A percentile compares a stretch with the other conserved stretches of the same genome.
Evolutionary conservation across 1,140 invertebrate species (phyloP).

Genomic region (Macrotrachela quadricornifera): DNA sequence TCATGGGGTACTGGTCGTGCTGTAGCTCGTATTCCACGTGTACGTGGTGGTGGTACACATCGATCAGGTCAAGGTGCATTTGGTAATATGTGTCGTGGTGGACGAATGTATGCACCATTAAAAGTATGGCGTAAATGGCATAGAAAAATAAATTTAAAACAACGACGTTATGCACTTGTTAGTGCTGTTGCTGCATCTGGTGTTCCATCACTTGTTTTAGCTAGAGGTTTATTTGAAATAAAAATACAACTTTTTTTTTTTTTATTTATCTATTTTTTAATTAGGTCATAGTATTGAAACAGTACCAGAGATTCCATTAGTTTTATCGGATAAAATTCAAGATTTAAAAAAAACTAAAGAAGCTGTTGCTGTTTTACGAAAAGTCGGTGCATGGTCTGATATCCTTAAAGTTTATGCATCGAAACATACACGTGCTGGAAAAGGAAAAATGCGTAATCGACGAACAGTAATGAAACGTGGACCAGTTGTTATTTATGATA

Average conservation of each 20-base stretch:
- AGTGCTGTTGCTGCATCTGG: conserved; percentile 89
- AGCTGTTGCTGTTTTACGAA: conserved; percentile 65
- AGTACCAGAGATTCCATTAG: conserved; percentile 78
- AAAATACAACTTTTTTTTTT: no score
- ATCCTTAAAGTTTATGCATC: conserved; percentile 88
- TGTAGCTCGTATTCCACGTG: conserved; percentile 97
- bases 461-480: conserved; percentile 79
- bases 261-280: no score
- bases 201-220: conserved; percentile 82
- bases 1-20: conserved; percentile 99
- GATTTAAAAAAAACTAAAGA: conserved; percentile 91
- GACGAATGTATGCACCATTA: conserved; percentile 96
- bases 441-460: conserved; percentile 96
- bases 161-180: conserved; percentile 78
- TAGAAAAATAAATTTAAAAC: conserved; percentile 78
- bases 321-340: conserved; percentile 74
- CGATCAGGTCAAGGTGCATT: conserved; percentile 98
- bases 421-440: conserved; percentile 82
- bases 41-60: conserved; percentile 96
- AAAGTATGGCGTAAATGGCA: conserved; percentile 96
- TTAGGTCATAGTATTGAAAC: conserved; percentile 73
- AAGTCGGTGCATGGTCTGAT: conserved; percentile 80
- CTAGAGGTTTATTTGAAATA: conserved; percentile 36
- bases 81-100: conserved; percentile 99
- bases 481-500: conserved; percentile 76